Conservation (phyloP, 2,797 vertebrate species). For the Poliocrania exsul region DNA sequence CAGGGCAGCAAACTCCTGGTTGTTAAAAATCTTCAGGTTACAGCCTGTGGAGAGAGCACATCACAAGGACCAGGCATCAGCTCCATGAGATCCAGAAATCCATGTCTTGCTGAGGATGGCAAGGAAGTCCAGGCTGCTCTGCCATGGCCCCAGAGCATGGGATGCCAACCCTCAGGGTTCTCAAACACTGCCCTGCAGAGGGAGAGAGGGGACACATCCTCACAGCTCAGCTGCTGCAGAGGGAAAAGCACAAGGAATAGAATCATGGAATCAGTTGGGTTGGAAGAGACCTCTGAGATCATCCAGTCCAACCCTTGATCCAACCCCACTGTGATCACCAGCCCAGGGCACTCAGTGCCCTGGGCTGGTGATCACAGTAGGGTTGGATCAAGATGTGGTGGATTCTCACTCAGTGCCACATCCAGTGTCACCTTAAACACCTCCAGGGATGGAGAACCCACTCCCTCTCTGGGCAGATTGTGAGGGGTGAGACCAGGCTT, state of each 20-base stretch:
- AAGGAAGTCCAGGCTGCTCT: neutral
- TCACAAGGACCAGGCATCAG: neutral
- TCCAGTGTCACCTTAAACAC: too few relatives aligned
- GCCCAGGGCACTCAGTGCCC: too few relatives aligned
- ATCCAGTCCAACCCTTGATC: too few relatives aligned
- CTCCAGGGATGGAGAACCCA: too few relatives aligned
- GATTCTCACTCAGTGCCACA: too few relatives aligned
- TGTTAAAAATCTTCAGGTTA: slow-evolving; percentile 99
- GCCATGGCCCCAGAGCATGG: accelerated
- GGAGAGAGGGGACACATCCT: neutral
- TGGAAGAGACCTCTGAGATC: too few relatives aligned
- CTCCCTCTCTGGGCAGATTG: neutral
- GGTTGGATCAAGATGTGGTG: too few relatives aligned
- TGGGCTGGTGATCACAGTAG: too few relatives aligned
- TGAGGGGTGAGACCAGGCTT: neutral
- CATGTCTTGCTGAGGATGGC: neutral
- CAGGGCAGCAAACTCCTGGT: slow-evolving; percentile 96
- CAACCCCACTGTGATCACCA: too few relatives aligned
- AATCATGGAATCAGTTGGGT: too few relatives aligned
- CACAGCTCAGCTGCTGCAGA: neutral
- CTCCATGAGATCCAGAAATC: accelerated
- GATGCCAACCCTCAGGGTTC: neutral
- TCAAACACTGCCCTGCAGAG: neutral
- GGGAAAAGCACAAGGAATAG: neutral
- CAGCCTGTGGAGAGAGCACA: slow-evolving; percentile 81